Base-by-base conservation (phyloP, 1,140 invertebrate genomes). In the Drosophila kohkoa region DNA sequence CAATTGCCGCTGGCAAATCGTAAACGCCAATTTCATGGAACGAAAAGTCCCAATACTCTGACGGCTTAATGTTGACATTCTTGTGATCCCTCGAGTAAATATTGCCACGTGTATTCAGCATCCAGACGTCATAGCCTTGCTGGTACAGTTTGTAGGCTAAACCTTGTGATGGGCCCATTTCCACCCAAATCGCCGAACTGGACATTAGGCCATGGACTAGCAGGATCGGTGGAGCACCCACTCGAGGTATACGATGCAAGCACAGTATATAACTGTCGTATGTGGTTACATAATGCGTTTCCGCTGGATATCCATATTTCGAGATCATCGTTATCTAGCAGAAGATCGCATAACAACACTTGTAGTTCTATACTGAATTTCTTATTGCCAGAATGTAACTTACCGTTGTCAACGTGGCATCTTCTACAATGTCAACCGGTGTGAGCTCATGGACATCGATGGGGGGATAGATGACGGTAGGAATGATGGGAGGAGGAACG, bases 61-160 rank as follows among this genome's bases (percentile, higher is more conserved):
- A 20, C 1, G 82, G 65, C 13, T 83, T 75, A 1, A 93, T 91
- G 68, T 93, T 49, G 1, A 92, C 54, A 0, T 71, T 72, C 1
- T 81, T 57, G 87, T 96, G 95, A 7, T 92, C 88, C 10, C 93
- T 90, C 0, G 95, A 96, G 81, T 95, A 95, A 0, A 92, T 92
- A 73, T 94, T 96, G 3, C 96, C 96, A 54, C 96, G 92, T 2
- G 94, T 93, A 83, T 97, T 97, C 0, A 95, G 94, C 81, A 96
- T 75, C 96, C 96, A 97, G 0, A 96, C 95, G 75, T 96, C 96
- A 67, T 94, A 96, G 0, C 95, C 95, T 16, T 90, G 88, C 62
- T 97, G 95, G 1, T 95, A 95, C 41, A 97, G 91, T 7, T 94
- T 92, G 74, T 95, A 95, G 5, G 93, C 93, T 48, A 93, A 68